phyloP scores from a whole-genome alignment of 2,113 vertebrate species.

The Boleophthalmus pectinirostris region DNA sequence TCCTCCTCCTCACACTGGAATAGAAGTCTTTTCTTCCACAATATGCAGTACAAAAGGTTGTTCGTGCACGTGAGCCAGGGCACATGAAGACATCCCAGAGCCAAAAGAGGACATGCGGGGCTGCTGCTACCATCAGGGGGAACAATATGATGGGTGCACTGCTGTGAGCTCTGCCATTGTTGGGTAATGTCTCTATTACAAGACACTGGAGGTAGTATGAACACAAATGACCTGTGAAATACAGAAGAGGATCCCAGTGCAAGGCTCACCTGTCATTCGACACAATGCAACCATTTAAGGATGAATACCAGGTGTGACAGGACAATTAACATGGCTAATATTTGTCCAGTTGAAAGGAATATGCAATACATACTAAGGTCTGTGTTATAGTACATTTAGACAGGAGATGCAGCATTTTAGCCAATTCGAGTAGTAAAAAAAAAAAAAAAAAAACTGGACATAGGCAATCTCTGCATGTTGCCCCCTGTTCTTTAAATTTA shows the following conservation, averaged over 20 bases:
- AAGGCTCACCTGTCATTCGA: background rate
- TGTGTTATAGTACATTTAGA: too few species aligned
- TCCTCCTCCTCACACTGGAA: conserved; percentile 66
- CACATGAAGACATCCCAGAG: conserved; percentile 26
- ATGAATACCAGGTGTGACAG: background rate
- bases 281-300: background rate
- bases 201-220: conserved; percentile 29
- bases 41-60: conserved; percentile 41
- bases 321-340: background rate
- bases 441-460: too few species aligned
- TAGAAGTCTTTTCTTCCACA: conserved; percentile 54
- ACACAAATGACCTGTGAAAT: conserved; percentile 29
- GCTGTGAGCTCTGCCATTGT: conserved; percentile 40
- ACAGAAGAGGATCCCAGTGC: conserved; percentile 13
- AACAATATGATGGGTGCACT: conserved; percentile 32
- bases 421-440: too few species aligned
- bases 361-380: too few species aligned
- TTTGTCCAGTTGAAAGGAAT: background rate
- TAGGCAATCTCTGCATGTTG: too few species aligned
- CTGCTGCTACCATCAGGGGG: conserved; percentile 28
- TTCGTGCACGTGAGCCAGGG: conserved; percentile 20
- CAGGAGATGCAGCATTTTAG: too few species aligned
- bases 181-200: conserved; percentile 46
- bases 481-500: too few species aligned
- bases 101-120: conserved; percentile 20